Conservation (phyloP, 2,113 vertebrate species). For the Clinocottus analis region DNA sequence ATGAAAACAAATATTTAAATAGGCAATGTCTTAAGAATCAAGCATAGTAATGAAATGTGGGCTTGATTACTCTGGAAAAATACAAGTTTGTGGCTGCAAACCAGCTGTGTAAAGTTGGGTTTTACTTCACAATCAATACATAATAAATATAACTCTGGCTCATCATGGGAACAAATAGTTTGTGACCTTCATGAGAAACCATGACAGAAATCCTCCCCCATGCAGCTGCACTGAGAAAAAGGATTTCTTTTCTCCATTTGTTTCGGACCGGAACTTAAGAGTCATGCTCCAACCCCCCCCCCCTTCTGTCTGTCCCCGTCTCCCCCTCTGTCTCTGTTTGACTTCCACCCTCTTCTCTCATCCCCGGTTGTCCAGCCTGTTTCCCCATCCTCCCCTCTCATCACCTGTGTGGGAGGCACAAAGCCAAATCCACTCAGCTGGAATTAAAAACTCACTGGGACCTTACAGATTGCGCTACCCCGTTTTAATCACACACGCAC, state of each 20-base stretch:
- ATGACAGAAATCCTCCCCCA: conserved; percentile 30
- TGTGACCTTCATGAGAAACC: conserved; percentile 35
- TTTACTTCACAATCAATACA: conserved; percentile 12
- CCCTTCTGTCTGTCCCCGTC: conserved; percentile 3
- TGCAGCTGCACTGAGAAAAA: conserved; percentile 17
- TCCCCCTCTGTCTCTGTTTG: neutral
- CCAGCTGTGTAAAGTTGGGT: neutral
- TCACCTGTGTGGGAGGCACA: conserved; percentile 74
- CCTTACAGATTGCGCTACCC: conserved; percentile 60
- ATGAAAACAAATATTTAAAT: neutral
- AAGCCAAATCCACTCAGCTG: conserved; percentile 74
- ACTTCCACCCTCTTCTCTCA: conserved; percentile 28
- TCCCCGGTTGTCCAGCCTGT: conserved; percentile 38
- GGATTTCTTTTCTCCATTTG: neutral
- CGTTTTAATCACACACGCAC: conserved; percentile 47
- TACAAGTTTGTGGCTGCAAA: neutral
- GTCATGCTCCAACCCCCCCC: neutral
- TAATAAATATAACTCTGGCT: neutral
- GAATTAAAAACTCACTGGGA: conserved; percentile 73
- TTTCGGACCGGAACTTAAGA: conserved; percentile 27
- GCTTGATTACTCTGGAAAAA: neutral
- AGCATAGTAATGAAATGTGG: neutral
- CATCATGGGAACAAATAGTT: conserved; percentile 23
- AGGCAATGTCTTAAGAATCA: neutral
- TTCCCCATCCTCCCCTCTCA: conserved; percentile 45